These are phyloP conservation scores for Drosophila limbata DNA, from an alignment of 2,888 invertebrate species.

Conservation along the genomic window DNA sequence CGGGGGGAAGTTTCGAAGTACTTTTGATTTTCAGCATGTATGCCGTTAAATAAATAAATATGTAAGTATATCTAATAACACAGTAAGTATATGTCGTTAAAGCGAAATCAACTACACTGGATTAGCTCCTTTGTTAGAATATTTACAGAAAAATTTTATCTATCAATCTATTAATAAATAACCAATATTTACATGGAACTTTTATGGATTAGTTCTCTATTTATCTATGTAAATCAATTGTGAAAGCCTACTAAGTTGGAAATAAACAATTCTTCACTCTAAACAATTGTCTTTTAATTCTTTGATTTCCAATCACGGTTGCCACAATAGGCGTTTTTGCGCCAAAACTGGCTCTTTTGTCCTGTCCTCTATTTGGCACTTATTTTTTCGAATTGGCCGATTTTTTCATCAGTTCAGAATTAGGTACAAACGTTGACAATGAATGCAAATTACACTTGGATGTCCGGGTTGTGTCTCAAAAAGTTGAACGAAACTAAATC, in stretches of 20 bases:
- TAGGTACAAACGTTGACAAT: too few species aligned
- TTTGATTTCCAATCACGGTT: neutral
- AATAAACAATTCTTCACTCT: neutral
- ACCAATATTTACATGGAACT: neutral
- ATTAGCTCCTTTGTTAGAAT: neutral
- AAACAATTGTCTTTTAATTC: neutral
- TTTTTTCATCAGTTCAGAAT: too few species aligned
- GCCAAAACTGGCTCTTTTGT: too few species aligned
- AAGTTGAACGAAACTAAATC: too few species aligned
- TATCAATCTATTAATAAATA: neutral
- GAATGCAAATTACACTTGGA: too few species aligned
- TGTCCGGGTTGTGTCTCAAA: too few species aligned
- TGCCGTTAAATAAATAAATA: neutral
- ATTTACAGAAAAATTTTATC: neutral
- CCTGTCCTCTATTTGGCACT: too few species aligned
- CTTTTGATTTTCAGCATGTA: constrained; percentile 31
- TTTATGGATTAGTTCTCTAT: neutral
- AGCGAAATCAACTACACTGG: neutral
- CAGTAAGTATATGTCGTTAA: neutral
- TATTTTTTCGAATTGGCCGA: too few species aligned
- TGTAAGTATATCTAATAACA: constrained; percentile 7
- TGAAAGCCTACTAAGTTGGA: neutral
- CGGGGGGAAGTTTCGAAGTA: constrained; percentile 3
- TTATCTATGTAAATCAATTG: neutral
- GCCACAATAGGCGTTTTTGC: too few species aligned